Percentiles rank a stretch among this genome's conserved stretches.
These are phyloP conservation scores for Sapajus apella DNA, from an alignment of 2,113 vertebrate species.

Conservation along the genomic window DNA sequence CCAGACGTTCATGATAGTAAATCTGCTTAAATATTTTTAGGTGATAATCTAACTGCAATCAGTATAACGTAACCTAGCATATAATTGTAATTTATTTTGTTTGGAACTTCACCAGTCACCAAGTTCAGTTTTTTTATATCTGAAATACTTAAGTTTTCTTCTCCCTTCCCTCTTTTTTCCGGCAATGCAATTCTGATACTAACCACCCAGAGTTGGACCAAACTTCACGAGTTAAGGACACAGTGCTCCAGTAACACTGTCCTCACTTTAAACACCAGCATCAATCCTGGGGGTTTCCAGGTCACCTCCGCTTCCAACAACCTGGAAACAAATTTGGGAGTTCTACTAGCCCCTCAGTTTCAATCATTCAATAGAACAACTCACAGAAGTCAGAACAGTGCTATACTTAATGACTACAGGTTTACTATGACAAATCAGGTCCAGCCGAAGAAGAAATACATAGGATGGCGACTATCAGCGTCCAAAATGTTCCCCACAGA, in stretches of 20 bases:
- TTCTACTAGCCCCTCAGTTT: background rate
- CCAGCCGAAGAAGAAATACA: background rate
- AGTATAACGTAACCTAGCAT: background rate
- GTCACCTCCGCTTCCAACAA: background rate
- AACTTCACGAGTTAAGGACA: background rate
- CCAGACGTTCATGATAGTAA: background rate
- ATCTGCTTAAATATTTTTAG: background rate
- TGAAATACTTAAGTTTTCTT: background rate
- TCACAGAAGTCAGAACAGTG: background rate
- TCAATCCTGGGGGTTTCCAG: background rate
- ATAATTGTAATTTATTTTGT: background rate
- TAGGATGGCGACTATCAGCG: too few species aligned
- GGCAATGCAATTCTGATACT: background rate
- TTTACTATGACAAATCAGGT: background rate
- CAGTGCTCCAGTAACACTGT: background rate
- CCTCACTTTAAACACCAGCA: background rate
- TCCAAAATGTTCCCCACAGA: background rate
- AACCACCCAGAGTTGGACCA: background rate
- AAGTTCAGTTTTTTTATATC: background rate
- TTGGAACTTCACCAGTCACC: background rate
- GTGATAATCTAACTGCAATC: background rate
- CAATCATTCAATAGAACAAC: background rate
- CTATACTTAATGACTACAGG: background rate
- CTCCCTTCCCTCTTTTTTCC: background rate
- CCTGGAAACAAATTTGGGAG: background rate